Conservation (phyloP, 2,888 invertebrate genomes). For the Acrocyrtus sp. region DNA sequence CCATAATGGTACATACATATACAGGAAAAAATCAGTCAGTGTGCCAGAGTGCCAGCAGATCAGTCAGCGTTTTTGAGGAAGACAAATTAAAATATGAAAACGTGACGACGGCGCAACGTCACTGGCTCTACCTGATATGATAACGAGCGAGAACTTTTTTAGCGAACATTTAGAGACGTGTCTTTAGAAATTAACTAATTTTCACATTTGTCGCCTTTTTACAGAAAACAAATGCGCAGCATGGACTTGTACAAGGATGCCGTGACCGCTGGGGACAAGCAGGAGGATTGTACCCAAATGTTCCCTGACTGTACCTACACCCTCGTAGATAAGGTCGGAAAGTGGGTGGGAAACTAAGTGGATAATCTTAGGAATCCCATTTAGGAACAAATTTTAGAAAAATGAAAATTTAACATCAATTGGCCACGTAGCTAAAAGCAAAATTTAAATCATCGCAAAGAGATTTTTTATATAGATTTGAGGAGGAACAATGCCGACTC, state of each 20-base stretch:
- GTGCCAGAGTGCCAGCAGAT: neutral
- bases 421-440: too few relatives aligned
- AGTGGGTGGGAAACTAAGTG: slow-evolving; percentile 62
- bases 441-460: too few relatives aligned
- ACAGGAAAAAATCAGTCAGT: neutral
- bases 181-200: neutral
- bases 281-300: slow-evolving; percentile 60
- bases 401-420: neutral
- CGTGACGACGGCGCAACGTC: neutral
- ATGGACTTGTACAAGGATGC: slow-evolving; percentile 64
- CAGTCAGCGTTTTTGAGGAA: neutral
- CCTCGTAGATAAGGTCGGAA: slow-evolving; percentile 64
- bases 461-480: too few relatives aligned
- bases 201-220: slow-evolving; percentile 15
- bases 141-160: too few relatives aligned
- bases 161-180: too few relatives aligned
- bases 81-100: slow-evolving; percentile 2
- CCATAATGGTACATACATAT: neutral
- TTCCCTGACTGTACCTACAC: slow-evolving; percentile 64
- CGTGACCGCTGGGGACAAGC: slow-evolving; percentile 62
- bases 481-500: too few relatives aligned
- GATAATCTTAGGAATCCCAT: slow-evolving; percentile 20
- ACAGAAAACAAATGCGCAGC: slow-evolving; percentile 64
- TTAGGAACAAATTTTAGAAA: slow-evolving; percentile 35
- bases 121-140: neutral